Percentiles rank a stretch among this genome's conserved stretches.
Evolutionary conservation across 2,888 invertebrate genomes (phyloP).

Genomic region (Papilio gigon): DNA sequence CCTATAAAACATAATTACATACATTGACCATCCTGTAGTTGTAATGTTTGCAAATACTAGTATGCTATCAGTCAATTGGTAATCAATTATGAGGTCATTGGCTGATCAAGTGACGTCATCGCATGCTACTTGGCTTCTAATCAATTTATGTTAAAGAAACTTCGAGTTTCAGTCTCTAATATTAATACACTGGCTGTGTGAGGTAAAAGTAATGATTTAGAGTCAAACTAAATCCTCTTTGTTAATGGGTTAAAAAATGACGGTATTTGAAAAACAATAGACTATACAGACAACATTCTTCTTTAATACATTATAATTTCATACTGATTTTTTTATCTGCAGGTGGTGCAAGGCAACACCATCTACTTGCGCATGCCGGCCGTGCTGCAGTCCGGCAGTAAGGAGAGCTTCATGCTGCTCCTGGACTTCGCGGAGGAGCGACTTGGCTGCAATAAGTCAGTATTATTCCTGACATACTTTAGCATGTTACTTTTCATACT

Average conservation of each 20-base stretch:
- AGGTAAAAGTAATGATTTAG: too few relatives aligned
- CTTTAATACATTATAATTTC: not conserved
- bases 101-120: constrained; percentile 25
- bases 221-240: too few relatives aligned
- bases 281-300: not conserved
- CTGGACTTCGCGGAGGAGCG: constrained; percentile 98
- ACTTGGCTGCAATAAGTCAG: constrained; percentile 86
- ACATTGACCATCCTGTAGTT: constrained; percentile 1
- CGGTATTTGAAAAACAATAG: too few relatives aligned
- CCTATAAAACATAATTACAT: not conserved
- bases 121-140: not conserved
- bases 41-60: constrained; percentile 11
- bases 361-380: constrained; percentile 95
- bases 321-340: constrained; percentile 33
- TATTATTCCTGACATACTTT: too few relatives aligned
- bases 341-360: constrained; percentile 86
- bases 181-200: too few relatives aligned
- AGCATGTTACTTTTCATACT: too few relatives aligned
- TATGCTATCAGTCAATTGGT: constrained; percentile 18
- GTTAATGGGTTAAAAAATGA: too few relatives aligned
- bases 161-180: too few relatives aligned
- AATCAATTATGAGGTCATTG: constrained; percentile 24
- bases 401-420: constrained; percentile 96
- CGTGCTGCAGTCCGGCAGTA: constrained; percentile 93
- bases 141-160: not conserved